phyloP scores from a whole-genome alignment of 1,140 invertebrate genomes.

The Aphelenchoides avenae region DNA sequence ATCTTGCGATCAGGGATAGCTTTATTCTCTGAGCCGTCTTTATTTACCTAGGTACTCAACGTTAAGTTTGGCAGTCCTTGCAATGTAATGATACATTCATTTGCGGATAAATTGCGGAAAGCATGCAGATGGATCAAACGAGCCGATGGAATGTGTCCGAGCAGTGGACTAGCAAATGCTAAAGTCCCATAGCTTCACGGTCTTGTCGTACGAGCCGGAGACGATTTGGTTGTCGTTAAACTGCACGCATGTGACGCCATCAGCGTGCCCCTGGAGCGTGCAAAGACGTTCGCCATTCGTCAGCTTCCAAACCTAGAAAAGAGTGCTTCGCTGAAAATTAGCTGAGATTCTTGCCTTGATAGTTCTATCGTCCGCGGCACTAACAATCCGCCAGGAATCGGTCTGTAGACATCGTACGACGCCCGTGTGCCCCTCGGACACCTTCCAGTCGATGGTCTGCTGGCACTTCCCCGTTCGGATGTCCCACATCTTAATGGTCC shows the following conservation, averaged over 20 bases:
- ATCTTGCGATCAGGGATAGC: no score
- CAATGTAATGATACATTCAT: no score
- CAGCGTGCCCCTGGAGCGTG: conserved; percentile 64
- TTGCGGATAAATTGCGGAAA: no score
- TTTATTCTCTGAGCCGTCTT: no score
- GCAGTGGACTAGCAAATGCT: no score
- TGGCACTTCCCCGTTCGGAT: conserved; percentile 62
- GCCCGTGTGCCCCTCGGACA: conserved; percentile 65
- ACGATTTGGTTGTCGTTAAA: conserved; percentile 65
- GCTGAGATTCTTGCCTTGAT: conserved; percentile 61
- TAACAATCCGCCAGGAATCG: conserved; percentile 64
- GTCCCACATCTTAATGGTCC: conserved; percentile 64
- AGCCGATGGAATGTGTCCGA: no score
- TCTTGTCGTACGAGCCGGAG: conserved; percentile 65
- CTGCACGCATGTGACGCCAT: conserved; percentile 65
- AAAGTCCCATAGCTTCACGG: conserved; percentile 66
- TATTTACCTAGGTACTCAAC: no score
- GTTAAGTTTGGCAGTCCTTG: no score
- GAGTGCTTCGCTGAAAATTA: conserved; percentile 15
- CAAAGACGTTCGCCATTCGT: conserved; percentile 63
- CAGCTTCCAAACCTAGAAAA: conserved; percentile 62
- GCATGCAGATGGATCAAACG: no score
- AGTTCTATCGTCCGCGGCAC: conserved; percentile 65
- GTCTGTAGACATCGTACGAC: conserved; percentile 64
- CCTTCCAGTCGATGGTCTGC: conserved; percentile 66